phyloP scores from a whole-genome alignment of 2,113 vertebrate species.

The Clarias macrocephalus region DNA sequence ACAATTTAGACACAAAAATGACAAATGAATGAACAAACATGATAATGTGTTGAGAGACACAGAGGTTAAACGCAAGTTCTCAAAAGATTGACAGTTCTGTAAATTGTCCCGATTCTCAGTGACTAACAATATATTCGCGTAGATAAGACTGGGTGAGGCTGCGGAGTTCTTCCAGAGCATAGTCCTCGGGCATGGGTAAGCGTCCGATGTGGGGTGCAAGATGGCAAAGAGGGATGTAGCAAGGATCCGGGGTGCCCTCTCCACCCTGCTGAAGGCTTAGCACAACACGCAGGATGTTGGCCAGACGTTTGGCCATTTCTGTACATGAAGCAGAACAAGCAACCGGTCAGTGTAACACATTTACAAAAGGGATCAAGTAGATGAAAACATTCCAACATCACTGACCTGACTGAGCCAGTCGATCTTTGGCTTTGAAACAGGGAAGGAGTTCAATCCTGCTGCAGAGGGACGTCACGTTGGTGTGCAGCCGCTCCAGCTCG shows the following conservation, averaged over 20 bases:
- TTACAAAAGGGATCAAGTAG: not conserved
- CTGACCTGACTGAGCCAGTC: slow-evolving; percentile 90
- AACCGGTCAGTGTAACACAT: not conserved
- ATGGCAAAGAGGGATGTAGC: slow-evolving; percentile 75
- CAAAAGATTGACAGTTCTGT: not conserved
- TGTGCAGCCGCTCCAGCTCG: slow-evolving; percentile 84
- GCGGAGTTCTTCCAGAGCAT: slow-evolving; percentile 90
- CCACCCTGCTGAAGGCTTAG: slow-evolving; percentile 83
- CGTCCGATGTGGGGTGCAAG: slow-evolving; percentile 85
- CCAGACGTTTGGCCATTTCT: slow-evolving; percentile 96
- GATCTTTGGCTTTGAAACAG: slow-evolving; percentile 83
- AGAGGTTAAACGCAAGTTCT: slow-evolving; percentile 17
- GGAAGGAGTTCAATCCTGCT: slow-evolving; percentile 85
- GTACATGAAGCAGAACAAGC: not conserved
- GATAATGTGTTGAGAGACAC: not conserved
- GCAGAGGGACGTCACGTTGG: slow-evolving; percentile 87
- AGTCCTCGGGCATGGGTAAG: slow-evolving; percentile 95
- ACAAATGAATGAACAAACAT: slow-evolving; percentile 41
- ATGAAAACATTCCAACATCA: not conserved
- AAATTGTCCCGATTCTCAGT: slow-evolving; percentile 60
- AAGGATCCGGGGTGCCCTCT: slow-evolving; percentile 61
- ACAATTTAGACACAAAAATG: slow-evolving; percentile 48
- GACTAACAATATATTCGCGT: slow-evolving; percentile 78
- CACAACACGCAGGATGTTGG: slow-evolving; percentile 89
- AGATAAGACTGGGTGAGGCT: slow-evolving; percentile 90